phyloP scores from a whole-genome alignment of 1,140 invertebrate genomes.

The Atopsyche davidsoni region DNA sequence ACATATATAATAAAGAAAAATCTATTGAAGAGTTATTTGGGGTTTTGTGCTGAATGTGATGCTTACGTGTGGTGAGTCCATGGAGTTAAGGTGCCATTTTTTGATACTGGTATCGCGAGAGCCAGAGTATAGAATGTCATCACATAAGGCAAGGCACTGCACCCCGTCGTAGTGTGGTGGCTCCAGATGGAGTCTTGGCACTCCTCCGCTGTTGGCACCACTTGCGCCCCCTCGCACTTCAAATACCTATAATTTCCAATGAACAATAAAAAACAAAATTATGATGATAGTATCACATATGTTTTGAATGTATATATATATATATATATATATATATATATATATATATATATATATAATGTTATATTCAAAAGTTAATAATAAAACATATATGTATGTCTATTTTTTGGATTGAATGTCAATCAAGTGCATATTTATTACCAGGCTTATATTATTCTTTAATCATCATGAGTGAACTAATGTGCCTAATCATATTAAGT shows the following conservation, averaged over 20 bases:
- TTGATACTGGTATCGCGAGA: slow-evolving; percentile 85
- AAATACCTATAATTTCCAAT: slow-evolving; percentile 58
- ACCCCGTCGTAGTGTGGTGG: slow-evolving; percentile 92
- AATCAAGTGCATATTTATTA: neutral
- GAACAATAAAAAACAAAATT: too few relatives aligned
- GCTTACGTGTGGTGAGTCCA: slow-evolving; percentile 60
- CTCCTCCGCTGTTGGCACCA: slow-evolving; percentile 30
- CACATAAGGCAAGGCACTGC: slow-evolving; percentile 67
- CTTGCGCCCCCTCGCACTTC: slow-evolving; percentile 42
- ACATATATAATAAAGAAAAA: too few relatives aligned
- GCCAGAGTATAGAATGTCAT: slow-evolving; percentile 71
- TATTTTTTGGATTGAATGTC: too few relatives aligned
- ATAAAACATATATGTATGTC: too few relatives aligned
- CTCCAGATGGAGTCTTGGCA: slow-evolving; percentile 66
- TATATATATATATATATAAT: too few relatives aligned
- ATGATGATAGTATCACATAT: too few relatives aligned
- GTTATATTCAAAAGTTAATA: too few relatives aligned
- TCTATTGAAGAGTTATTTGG: too few relatives aligned
- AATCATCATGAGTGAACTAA: neutral
- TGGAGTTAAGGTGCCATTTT: slow-evolving; percentile 71
- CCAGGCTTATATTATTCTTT: neutral
- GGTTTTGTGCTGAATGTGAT: neutral
- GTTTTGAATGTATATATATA: too few relatives aligned
- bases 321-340: too few relatives aligned
- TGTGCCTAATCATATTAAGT: too few relatives aligned